Evolutionary conservation across 2,888 invertebrate genomes (phyloP).

Genomic region (Monochamus alternatus): DNA sequence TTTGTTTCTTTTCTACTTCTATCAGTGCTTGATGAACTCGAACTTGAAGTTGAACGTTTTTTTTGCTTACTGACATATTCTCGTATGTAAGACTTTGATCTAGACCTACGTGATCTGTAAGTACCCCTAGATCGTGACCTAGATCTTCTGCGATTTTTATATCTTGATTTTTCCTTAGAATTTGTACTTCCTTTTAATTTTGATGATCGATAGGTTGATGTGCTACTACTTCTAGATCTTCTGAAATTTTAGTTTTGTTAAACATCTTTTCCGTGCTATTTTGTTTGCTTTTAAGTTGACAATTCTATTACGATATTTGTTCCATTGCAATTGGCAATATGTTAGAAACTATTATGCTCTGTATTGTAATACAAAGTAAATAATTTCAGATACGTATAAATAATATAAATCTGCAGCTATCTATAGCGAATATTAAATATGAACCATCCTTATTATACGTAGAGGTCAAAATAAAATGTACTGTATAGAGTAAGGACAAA

Average conservation of each 20-base stretch:
- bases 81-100: slow-evolving; percentile 67
- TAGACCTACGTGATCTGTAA: slow-evolving; percentile 62
- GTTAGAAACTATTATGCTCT: no score
- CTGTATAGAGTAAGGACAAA: no score
- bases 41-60: slow-evolving; percentile 54
- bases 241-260: slow-evolving; percentile 49
- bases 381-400: no score
- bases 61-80: slow-evolving; percentile 64
- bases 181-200: slow-evolving; percentile 56
- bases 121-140: slow-evolving; percentile 54
- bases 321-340: no score
- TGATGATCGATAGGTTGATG: slow-evolving; percentile 54
- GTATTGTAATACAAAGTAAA: no score
- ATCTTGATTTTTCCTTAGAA: slow-evolving; percentile 58
- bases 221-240: slow-evolving; percentile 62
- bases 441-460: no score
- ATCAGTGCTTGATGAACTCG: slow-evolving; percentile 52
- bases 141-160: slow-evolving; percentile 46
- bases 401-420: no score
- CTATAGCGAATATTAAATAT: no score
- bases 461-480: no score
- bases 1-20: slow-evolving; percentile 37
- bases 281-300: no score
- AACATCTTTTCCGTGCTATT: neutral
- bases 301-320: no score